Evolutionary conservation across 2,888 invertebrate genomes (phyloP).

Genomic region (Coremacera marginata): DNA sequence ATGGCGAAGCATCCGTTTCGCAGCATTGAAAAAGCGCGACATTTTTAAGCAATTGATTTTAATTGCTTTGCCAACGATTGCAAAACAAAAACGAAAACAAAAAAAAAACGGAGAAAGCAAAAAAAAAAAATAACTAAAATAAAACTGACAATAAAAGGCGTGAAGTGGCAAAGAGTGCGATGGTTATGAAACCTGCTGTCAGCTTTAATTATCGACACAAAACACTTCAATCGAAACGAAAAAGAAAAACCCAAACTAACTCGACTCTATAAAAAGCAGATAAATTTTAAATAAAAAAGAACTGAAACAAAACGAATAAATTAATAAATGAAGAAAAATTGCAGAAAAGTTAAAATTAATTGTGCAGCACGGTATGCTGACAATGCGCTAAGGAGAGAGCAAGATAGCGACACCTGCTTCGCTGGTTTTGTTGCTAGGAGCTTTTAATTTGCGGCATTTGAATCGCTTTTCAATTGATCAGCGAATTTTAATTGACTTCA

Average conservation of each 20-base stretch:
- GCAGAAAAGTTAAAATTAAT: background rate
- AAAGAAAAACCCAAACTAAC: background rate
- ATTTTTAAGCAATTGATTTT: conserved; percentile 42
- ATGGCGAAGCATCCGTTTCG: background rate
- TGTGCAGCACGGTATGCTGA: background rate
- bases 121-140: background rate
- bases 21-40: conserved; percentile 15
- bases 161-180: background rate
- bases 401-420: background rate
- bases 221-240: background rate
- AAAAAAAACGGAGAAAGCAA: background rate
- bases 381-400: too few relatives aligned
- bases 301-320: background rate
- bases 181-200: conserved; percentile 35
- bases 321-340: background rate
- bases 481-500: too few relatives aligned
- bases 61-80: conserved; percentile 35
- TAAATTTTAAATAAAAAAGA: background rate
- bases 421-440: background rate
- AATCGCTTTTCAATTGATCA: too few relatives aligned
- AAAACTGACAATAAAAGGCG: too few relatives aligned
- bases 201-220: conserved; percentile 33
- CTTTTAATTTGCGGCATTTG: conserved; percentile 21
- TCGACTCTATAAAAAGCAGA: background rate
- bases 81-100: too few relatives aligned